These are phyloP conservation scores for Trichogramma evanescens DNA, from an alignment of 2,888 invertebrate species.

Conservation along the genomic window DNA sequence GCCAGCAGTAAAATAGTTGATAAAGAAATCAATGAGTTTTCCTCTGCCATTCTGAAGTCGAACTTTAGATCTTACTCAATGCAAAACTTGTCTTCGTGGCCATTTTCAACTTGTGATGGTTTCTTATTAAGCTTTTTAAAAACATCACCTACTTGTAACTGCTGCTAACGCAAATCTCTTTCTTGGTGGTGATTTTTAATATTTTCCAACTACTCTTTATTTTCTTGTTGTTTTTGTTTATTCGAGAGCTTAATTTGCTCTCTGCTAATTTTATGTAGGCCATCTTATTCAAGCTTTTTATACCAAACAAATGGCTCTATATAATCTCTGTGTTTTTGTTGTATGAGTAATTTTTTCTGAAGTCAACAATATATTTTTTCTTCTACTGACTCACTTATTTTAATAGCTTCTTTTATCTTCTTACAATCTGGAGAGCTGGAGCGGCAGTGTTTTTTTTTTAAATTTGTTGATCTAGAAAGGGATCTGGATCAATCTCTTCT, in stretches of 20 bases:
- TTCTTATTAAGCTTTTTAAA: too few species aligned
- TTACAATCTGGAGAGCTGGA: constrained; percentile 45
- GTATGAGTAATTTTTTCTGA: constrained; percentile 86
- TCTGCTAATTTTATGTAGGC: constrained; percentile 66
- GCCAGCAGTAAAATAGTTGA: constrained; percentile 90
- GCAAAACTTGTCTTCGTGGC: too few species aligned
- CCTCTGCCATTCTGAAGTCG: constrained; percentile 97
- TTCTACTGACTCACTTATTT: constrained; percentile 90
- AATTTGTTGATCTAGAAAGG: constrained; percentile 19
- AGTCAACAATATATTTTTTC: constrained; percentile 81
- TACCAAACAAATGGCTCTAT: constrained; percentile 94
- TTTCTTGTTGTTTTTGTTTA: constrained; percentile 83
- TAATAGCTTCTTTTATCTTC: constrained; percentile 70
- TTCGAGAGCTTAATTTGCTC: constrained; percentile 78
- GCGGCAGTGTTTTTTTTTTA: too few species aligned
- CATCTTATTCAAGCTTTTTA: constrained; percentile 93
- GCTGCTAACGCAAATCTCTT: too few species aligned
- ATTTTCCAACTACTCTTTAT: constrained; percentile 83
- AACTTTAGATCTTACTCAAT: too few species aligned
- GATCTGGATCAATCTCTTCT: constrained; percentile 22
- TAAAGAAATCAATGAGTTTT: constrained; percentile 95
- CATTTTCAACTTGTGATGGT: too few species aligned
- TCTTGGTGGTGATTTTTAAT: too few species aligned
- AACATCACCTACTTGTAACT: too few species aligned
- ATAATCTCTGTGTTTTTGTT: constrained; percentile 76